phyloP scores from a whole-genome alignment of 2,113 vertebrate genomes.

The Alces alces region DNA sequence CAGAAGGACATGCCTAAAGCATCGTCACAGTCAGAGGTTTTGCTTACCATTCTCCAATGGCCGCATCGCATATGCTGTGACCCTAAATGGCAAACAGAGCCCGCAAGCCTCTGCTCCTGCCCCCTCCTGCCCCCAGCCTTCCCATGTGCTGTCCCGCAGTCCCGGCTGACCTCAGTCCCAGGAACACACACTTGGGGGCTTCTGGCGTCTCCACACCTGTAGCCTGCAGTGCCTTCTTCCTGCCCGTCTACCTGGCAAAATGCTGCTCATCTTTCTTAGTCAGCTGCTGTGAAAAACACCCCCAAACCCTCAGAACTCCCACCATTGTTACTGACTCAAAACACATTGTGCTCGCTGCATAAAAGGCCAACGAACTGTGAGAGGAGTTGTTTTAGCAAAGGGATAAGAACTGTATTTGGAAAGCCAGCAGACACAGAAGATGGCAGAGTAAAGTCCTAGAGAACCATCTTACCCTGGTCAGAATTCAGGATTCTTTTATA shows the following conservation, averaged over 20 bases:
- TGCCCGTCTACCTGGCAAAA: background rate
- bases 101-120: background rate
- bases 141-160: background rate
- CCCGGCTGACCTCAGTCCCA: too few relatives aligned
- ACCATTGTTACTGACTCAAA: background rate
- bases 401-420: background rate
- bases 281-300: background rate
- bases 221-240: too few relatives aligned
- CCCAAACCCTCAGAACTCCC: background rate
- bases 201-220: accelerated
- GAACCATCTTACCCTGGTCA: background rate
- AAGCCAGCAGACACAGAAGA: background rate
- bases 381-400: background rate
- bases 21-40: background rate
- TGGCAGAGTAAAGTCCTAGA: background rate
- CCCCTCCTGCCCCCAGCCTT: background rate
- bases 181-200: accelerated
- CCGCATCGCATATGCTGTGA: background rate
- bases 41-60: background rate
- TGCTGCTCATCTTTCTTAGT: background rate
- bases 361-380: background rate
- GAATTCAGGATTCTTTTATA: background rate
- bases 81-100: background rate
- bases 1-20: too few relatives aligned
- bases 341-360: accelerated